Base-by-base conservation (phyloP, 2,888 invertebrate species). In the Antheraea yamamai region DNA sequence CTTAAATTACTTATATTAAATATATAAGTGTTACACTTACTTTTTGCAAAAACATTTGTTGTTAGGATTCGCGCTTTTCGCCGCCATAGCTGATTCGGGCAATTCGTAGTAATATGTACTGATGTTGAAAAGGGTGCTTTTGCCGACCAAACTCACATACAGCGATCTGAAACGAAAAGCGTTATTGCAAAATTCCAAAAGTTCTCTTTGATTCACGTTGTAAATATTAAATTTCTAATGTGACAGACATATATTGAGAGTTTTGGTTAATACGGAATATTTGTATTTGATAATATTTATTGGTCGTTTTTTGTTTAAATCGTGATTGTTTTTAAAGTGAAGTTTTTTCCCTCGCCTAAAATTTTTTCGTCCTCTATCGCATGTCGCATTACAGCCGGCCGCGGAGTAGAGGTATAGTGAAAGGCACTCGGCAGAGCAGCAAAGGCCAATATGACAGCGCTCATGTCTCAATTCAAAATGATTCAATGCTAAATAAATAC, bases 21-120 rank as follows among this genome's bases (percentile, higher is more conserved):
- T 16, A 73, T 39, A 26, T 8, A 4, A 20, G 4, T 58, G 20
- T n/a, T 79, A 79, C 75, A 88, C 91, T 83, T 82, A 92, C 89
- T 86, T 87, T 75, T 87, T 92, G 82, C 96, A 96, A 80, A 92
- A 96, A 83, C 96, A 96, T 78, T 89, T 89, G 80, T 95, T 94
- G 64, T 89, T 85, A 0, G 93, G 92, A 71, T 91, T 92, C 1
- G 91, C 89, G 66, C 90, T 91, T 76, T 92, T 92, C 0, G 95
- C 87, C 0, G 92, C 92, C 71, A 96, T 87, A 1, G 91, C 87
- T 0, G 90, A 87, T 30, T 89, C 87, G 0, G 91, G 87, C n/a
- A 94, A 89, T 77, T 91, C 91, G 81, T 95, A 96, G 79, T 92
- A 93, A 73, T 92, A 92, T 0, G 95, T 89, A 26, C 87, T 86